phyloP scores from a whole-genome alignment of 1,140 invertebrate species.

The Stratiolaelaps scimitus region DNA sequence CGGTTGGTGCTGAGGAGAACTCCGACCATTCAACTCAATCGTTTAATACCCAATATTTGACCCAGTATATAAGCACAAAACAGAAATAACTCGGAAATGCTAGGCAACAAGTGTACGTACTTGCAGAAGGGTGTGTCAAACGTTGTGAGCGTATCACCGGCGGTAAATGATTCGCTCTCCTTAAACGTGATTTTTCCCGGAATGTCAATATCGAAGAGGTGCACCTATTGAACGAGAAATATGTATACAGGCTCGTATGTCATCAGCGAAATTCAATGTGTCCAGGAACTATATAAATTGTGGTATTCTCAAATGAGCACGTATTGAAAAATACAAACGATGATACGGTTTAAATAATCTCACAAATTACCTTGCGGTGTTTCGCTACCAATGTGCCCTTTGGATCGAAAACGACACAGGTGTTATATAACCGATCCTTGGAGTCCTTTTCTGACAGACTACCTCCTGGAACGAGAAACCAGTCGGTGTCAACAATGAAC shows the following conservation, averaged over 20 bases:
- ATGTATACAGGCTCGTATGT: slow-evolving; percentile 32
- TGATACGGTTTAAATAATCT: slow-evolving; percentile 15
- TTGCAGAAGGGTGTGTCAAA: slow-evolving; percentile 50
- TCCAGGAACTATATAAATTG: no score
- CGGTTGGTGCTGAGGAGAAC: no score
- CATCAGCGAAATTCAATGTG: no score
- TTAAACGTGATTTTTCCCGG: slow-evolving; percentile 82
- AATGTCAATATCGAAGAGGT: slow-evolving; percentile 90
- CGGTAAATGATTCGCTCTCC: slow-evolving; percentile 67
- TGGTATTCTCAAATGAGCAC: slow-evolving; percentile 4
- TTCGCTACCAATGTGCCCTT: slow-evolving; percentile 54
- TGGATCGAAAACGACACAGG: slow-evolving; percentile 72
- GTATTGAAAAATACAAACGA: not conserved
- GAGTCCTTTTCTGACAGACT: slow-evolving; percentile 23
- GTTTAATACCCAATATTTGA: no score
- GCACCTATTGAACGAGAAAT: slow-evolving; percentile 50
- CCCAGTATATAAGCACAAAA: slow-evolving; percentile 28
- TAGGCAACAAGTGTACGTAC: slow-evolving; percentile 30
- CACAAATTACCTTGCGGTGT: slow-evolving; percentile 43
- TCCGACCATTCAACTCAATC: no score
- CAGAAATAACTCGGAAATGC: slow-evolving; percentile 27
- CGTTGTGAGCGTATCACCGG: slow-evolving; percentile 59
- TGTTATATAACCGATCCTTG: slow-evolving; percentile 54
- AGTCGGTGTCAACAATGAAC: not conserved
- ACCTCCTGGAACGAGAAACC: not conserved